A percentile compares a stretch with the other conserved stretches of the same genome.
Evolutionary conservation across 2,797 vertebrate genomes (phyloP).

Genomic region (Cheirogaleus major): DNA sequence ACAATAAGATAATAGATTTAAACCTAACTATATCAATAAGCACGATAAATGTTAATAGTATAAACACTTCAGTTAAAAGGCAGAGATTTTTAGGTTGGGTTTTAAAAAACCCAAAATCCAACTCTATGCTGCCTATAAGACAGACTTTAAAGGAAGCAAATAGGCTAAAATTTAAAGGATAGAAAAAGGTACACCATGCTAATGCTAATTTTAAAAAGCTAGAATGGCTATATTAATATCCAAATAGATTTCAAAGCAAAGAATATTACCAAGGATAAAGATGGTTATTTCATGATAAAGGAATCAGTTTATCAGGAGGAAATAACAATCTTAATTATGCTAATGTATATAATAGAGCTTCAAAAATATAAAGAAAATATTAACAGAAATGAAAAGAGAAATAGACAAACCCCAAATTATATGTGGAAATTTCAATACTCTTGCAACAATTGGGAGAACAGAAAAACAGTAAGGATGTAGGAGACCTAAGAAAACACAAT

Average conservation of each 20-base stretch:
- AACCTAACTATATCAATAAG: background rate
- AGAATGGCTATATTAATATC: background rate
- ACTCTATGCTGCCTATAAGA: background rate
- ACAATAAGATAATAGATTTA: background rate
- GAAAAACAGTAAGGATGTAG: background rate
- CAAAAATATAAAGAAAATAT: background rate
- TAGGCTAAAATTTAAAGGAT: background rate
- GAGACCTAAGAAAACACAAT: background rate
- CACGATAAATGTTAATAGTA: background rate
- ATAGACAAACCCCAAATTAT: background rate
- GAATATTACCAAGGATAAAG: background rate
- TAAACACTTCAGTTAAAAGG: background rate
- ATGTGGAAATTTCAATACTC: background rate
- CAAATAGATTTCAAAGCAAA: background rate
- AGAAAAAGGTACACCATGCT: background rate
- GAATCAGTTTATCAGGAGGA: background rate
- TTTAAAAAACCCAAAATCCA: background rate
- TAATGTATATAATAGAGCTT: background rate
- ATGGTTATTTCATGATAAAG: background rate
- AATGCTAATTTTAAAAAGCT: background rate
- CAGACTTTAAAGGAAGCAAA: background rate
- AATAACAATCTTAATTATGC: background rate
- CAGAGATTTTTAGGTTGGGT: background rate
- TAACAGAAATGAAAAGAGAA: background rate
- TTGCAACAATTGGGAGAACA: background rate